Conservation (phyloP, 2,113 vertebrate genomes). For the Neodontobutis hainanensis region DNA sequence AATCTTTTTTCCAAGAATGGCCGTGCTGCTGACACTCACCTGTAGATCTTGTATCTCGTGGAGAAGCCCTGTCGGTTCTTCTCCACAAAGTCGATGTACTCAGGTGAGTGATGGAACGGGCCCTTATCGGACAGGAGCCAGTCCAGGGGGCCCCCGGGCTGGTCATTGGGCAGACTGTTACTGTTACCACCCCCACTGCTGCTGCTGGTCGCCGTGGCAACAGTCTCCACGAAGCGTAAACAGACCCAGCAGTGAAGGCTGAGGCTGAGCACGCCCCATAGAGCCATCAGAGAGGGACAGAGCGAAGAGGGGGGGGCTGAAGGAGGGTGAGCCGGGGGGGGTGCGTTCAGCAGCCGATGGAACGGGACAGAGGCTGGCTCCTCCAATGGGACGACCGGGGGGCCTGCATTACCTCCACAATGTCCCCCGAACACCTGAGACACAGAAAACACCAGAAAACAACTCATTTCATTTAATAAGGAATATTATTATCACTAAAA, state of each 20-base stretch:
- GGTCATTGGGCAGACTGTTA: conserved; percentile 86
- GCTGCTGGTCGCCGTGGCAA: conserved; percentile 52
- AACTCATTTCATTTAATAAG: conserved; percentile 14
- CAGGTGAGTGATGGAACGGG: conserved; percentile 96
- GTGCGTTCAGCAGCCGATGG: conserved; percentile 74
- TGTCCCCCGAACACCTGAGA: conserved; percentile 83
- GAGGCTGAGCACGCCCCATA: conserved; percentile 95
- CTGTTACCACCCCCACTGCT: conserved; percentile 43
- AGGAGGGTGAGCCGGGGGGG: conserved; percentile 43
- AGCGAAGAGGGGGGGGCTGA: conserved; percentile 61
- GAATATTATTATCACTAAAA: neutral
- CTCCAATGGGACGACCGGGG: conserved; percentile 85
- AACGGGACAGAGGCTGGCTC: conserved; percentile 86
- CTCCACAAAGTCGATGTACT: conserved; percentile 98
- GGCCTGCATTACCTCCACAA: conserved; percentile 89
- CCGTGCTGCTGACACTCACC: conserved; percentile 76
- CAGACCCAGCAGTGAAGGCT: conserved; percentile 95
- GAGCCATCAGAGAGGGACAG: conserved; percentile 96
- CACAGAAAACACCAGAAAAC: conserved; percentile 27
- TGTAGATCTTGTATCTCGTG: conserved; percentile 99
- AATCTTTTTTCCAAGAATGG: no score
- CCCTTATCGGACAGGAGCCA: conserved; percentile 99
- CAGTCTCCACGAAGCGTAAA: conserved; percentile 43
- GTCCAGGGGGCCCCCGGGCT: conserved; percentile 93
- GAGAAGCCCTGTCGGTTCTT: conserved; percentile 97